A percentile compares a stretch with the other conserved stretches of the same genome.
Conservation (phyloP, 1,140 invertebrate genomes). For the Neocloeon triangulifer region DNA sequence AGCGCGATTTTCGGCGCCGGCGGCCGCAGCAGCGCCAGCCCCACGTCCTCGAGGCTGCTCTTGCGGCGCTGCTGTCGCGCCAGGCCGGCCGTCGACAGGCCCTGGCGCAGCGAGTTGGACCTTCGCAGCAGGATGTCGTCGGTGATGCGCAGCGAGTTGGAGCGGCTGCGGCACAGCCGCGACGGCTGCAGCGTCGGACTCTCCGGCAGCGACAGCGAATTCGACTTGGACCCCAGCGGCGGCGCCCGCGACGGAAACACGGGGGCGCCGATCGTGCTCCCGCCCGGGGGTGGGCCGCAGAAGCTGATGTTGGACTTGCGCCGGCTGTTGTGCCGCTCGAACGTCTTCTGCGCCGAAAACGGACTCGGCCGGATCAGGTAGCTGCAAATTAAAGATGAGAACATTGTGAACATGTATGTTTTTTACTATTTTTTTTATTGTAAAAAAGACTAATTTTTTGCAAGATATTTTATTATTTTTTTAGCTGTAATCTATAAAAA, state of each 20-base stretch:
- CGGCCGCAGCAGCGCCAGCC: conserved; percentile 14
- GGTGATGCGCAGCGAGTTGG: conserved; percentile 60
- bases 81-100: conserved; percentile 21
- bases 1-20: conserved; percentile 40
- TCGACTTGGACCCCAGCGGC: conserved; percentile 58
- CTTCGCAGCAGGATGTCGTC: conserved; percentile 63
- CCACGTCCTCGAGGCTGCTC: conserved; percentile 66
- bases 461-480: too few relatives aligned
- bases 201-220: conserved; percentile 67
- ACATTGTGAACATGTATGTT: too few relatives aligned
- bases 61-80: conserved; percentile 34
- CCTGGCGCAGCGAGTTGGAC: conserved; percentile 63
- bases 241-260: conserved; percentile 39
- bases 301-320: conserved; percentile 81
- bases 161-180: conserved; percentile 43
- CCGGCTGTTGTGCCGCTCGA: conserved; percentile 70
- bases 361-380: conserved; percentile 74
- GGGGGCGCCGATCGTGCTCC: conserved; percentile 21
- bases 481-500: too few relatives aligned
- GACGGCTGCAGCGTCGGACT: conserved; percentile 50
- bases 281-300: conserved; percentile 29
- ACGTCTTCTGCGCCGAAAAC: conserved; percentile 82
- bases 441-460: too few relatives aligned
- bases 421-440: too few relatives aligned
- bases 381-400: conserved; percentile 25